These are phyloP conservation scores for Umimayanthus chanpuru DNA, from an alignment of 92 coral and sea anemone species.

Conservation along the genomic window DNA sequence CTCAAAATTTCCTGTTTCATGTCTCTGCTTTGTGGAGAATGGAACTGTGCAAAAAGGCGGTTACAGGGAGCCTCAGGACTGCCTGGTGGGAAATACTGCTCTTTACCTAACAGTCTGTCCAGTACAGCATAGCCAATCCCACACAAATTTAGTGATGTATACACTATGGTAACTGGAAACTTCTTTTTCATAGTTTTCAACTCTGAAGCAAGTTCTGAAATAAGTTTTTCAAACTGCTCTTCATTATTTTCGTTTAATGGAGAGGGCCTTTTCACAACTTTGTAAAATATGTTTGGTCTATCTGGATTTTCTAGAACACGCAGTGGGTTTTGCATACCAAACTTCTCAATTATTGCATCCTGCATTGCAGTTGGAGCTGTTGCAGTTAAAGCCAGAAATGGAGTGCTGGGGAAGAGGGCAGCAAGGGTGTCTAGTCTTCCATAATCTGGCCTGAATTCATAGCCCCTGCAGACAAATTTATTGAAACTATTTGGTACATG, in stretches of 20 bases:
- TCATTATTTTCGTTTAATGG: constrained; percentile 24
- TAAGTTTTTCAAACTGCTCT: constrained; percentile 30
- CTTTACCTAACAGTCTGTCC: constrained; percentile 4
- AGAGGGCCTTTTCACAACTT: constrained; percentile 38
- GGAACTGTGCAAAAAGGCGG: constrained; percentile 41
- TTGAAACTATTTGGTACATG: background rate
- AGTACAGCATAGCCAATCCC: constrained; percentile 31
- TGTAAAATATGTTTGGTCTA: constrained; percentile 34
- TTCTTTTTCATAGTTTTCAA: constrained; percentile 35
- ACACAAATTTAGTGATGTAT: constrained; percentile 27
- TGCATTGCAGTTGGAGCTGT: constrained; percentile 40
- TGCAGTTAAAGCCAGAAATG: constrained; percentile 46
- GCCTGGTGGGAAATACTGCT: constrained; percentile 40
- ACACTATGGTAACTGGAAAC: constrained; percentile 17
- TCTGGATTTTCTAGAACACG: constrained; percentile 35
- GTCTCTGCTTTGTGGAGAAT: constrained; percentile 10
- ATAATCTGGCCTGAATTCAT: constrained; percentile 51
- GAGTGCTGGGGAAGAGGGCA: constrained; percentile 45
- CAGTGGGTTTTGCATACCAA: constrained; percentile 47
- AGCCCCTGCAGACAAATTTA: constrained; percentile 38
- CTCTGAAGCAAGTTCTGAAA: background rate
- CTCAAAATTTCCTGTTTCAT: constrained; percentile 32
- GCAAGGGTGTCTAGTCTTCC: constrained; percentile 39
- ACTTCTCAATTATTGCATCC: constrained; percentile 43
- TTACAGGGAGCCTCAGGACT: constrained; percentile 19